These are phyloP conservation scores for Neoitamus cyanurus DNA, from an alignment of 2,888 invertebrate genomes.

Conservation along the genomic window DNA sequence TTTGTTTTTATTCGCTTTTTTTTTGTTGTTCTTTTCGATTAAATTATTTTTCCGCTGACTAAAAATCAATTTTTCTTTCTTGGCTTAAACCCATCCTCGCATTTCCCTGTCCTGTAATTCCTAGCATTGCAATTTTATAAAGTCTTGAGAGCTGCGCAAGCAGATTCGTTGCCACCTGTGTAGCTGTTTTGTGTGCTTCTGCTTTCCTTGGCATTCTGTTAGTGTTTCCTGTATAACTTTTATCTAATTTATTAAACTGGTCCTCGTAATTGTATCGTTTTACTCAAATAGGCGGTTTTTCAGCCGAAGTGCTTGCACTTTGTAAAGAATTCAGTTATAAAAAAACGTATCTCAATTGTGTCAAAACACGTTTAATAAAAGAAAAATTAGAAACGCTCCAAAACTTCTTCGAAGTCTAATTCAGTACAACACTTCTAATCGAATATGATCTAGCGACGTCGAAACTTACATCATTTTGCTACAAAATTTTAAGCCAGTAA, in stretches of 20 bases:
- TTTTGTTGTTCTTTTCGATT: conserved; percentile 26
- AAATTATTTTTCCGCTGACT: conserved; percentile 25
- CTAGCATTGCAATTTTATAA: not conserved
- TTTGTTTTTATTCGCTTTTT: not conserved
- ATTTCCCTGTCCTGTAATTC: not conserved
- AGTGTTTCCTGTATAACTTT: too few species aligned
- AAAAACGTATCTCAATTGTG: not conserved
- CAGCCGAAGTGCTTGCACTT: not conserved
- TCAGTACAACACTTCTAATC: too few species aligned
- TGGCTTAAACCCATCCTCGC: not conserved
- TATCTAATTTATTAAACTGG: not conserved
- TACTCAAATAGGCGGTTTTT: not conserved
- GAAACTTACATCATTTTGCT: too few species aligned
- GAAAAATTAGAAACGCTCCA: not conserved
- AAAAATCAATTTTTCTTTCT: conserved; percentile 32
- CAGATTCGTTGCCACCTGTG: not conserved
- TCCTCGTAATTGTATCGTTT: not conserved
- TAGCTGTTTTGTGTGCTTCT: not conserved
- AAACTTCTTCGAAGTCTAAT: not conserved
- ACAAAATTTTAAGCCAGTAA: too few species aligned
- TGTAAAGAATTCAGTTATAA: not conserved
- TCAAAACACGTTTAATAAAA: not conserved
- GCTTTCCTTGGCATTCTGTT: not conserved
- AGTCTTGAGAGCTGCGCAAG: not conserved
- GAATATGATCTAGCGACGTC: too few species aligned